These are phyloP conservation scores for Meriones unguiculatus DNA, from an alignment of 2,113 vertebrate genomes.

Conservation along the genomic window DNA sequence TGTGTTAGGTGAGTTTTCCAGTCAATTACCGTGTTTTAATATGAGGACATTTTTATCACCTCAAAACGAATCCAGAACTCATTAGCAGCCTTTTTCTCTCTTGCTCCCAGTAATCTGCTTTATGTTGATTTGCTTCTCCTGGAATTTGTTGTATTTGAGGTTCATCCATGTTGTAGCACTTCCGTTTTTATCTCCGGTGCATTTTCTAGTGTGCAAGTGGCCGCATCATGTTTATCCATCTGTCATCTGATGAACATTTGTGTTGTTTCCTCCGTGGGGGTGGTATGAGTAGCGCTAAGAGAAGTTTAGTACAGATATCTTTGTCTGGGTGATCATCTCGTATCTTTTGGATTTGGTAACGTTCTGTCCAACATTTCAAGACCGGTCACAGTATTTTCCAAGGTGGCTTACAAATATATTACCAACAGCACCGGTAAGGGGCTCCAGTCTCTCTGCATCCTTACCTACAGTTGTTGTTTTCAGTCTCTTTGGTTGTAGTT, in stretches of 20 bases:
- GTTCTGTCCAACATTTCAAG: constrained; percentile 18
- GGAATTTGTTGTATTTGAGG: neutral
- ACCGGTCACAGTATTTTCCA: constrained; percentile 18
- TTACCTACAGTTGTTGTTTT: neutral
- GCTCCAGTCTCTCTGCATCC: neutral
- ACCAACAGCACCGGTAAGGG: neutral
- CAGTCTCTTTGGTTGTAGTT: neutral
- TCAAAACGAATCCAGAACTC: neutral
- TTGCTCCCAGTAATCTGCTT: neutral
- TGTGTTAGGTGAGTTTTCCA: neutral
- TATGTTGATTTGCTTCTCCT: neutral
- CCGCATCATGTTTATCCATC: neutral
- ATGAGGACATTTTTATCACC: constrained; percentile 15
- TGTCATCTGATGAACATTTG: neutral
- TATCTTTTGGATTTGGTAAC: constrained; percentile 34
- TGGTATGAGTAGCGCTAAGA: neutral
- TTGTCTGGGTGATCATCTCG: neutral
- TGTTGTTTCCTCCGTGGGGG: neutral
- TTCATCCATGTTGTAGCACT: constrained; percentile 6
- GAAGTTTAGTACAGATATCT: constrained; percentile 44
- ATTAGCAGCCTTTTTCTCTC: neutral
- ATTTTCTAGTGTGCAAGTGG: neutral
- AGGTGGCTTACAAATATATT: neutral
- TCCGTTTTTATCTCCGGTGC: neutral
- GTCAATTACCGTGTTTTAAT: neutral